Base-by-base conservation (phyloP, 2,888 invertebrate species). In the Incurvaria masculella region DNA sequence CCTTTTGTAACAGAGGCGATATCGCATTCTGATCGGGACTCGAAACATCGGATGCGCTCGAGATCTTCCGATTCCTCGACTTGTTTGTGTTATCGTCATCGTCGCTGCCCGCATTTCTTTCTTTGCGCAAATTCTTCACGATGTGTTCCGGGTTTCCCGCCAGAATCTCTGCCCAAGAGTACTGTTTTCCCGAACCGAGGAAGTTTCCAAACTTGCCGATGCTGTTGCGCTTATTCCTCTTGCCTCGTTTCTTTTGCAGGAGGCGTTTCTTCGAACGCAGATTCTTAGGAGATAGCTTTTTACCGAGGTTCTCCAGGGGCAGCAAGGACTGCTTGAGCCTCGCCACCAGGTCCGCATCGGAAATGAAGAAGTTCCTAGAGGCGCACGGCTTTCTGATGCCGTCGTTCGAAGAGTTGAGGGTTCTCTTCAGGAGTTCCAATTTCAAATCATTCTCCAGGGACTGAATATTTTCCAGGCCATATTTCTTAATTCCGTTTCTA, bases 161-260 rank as follows among this genome's bases (percentile, higher is more conserved):
- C 42, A 86, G 63, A 44, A 87, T 84, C 59, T 82, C 82, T 0
- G 86, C 85, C 87, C 87, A 87, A 53, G 83, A 82, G 61, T 85
- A 83, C 56, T 82, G 81, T 45, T 73, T 68, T 1, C 74, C 74
- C 0, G 79, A 79, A 4, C 79, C 79, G 72, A 79, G 73, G 45
- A 79, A 74, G 54, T 79, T 78, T 0, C 79, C 79, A 50, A 79
- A 79, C 55, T 78, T 79, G 0, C 79, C 79, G 21, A 75, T 74
- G 47, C 71, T 56, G 53, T 72, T 78, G 33, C 71, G 64, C 46
- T 71, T 69, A 21, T 69, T 65, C 52, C 67, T 72, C 4, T 76
- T 67, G 21, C 80, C 76, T 27, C 66, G 69, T 46, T 80, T 79
- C 55, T 72, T 74, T 43, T 66, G 61, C 4, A 79, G 58, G 26